Evolutionary conservation across 2,797 vertebrate species (phyloP).

Genomic region (Syngnathus acus): DNA sequence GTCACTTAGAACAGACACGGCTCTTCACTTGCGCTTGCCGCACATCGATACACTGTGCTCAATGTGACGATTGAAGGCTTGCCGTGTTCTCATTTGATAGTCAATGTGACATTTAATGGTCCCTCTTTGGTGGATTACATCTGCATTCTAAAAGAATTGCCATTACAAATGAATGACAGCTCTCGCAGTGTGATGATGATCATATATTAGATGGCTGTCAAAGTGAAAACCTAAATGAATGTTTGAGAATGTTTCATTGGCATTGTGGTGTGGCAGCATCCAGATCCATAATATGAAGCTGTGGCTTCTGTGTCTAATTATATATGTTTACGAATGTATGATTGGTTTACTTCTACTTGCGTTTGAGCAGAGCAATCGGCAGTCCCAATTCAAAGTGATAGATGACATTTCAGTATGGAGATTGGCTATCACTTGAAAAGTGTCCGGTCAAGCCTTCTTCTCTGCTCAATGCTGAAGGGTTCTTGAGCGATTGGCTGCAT

Average conservation of each 20-base stretch:
- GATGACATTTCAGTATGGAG: neutral
- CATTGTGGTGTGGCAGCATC: too few relatives aligned
- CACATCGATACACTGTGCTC: conserved; percentile 13
- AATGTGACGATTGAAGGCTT: neutral
- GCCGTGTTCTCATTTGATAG: neutral
- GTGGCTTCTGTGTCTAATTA: neutral
- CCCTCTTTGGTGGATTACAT: too few relatives aligned
- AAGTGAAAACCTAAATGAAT: too few relatives aligned
- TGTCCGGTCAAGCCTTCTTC: conserved; percentile 26
- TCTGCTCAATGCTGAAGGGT: conserved; percentile 28
- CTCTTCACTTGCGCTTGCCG: conserved; percentile 34
- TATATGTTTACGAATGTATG: neutral
- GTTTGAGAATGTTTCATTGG: too few relatives aligned
- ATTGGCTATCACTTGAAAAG: conserved; percentile 29
- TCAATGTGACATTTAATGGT: neutral
- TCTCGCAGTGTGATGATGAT: too few relatives aligned
- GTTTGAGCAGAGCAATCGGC: conserved; percentile 5
- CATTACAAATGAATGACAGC: too few relatives aligned
- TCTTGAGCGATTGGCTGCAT: conserved; percentile 39
- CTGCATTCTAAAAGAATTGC: too few relatives aligned
- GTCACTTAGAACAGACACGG: conserved; percentile 48
- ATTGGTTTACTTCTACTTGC: neutral
- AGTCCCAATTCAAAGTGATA: neutral
- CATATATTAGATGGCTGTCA: too few relatives aligned
- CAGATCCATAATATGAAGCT: neutral